These are phyloP conservation scores for Lepidostoma basale DNA, from an alignment of 1,140 invertebrate genomes.

Conservation along the genomic window DNA sequence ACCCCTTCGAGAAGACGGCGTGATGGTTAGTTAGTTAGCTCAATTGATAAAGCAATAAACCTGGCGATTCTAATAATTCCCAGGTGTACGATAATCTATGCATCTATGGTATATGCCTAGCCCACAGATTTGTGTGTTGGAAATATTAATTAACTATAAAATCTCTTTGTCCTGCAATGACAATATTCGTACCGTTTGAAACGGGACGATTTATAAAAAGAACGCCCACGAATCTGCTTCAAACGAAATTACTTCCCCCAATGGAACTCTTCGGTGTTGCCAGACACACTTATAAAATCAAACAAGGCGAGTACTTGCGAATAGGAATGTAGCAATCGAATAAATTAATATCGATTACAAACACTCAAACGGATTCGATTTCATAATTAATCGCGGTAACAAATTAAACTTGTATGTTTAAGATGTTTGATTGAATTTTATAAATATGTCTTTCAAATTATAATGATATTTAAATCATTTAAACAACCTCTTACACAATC, in stretches of 20 bases:
- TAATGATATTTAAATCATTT: too few species aligned
- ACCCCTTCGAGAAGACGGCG: too few species aligned
- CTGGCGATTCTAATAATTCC: not conserved
- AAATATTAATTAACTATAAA: not conserved
- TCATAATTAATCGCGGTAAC: too few species aligned
- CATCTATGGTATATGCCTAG: not conserved
- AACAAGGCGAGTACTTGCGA: too few species aligned
- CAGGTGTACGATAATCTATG: not conserved
- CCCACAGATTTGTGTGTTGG: not conserved
- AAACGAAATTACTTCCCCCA: not conserved
- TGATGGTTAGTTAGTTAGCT: not conserved
- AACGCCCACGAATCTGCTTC: not conserved
- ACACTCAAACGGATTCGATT: too few species aligned
- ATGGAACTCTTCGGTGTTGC: not conserved
- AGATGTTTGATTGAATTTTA: too few species aligned
- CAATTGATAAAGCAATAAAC: not conserved
- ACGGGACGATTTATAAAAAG: not conserved
- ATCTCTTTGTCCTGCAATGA: not conserved
- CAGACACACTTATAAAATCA: conserved; percentile 16
- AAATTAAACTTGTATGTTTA: too few species aligned
- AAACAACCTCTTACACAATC: too few species aligned
- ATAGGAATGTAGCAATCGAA: too few species aligned
- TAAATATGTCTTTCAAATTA: too few species aligned
- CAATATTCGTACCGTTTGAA: not conserved
- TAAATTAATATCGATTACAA: too few species aligned